Conservation (phyloP, 2,888 invertebrate species). For the Troglohyphantes excavatus region DNA sequence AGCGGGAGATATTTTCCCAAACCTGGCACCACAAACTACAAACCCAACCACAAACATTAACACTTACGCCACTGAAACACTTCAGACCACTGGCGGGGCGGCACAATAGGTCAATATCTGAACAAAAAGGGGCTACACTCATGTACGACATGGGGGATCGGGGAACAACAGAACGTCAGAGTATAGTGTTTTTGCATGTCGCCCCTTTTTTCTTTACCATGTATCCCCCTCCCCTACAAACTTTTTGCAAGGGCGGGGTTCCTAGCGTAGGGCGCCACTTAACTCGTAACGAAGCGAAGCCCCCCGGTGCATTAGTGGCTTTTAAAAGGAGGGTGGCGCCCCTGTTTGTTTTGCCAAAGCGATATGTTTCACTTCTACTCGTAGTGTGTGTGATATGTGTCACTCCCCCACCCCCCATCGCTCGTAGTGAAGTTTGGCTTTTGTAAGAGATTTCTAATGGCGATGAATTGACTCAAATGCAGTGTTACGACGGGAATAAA, state of each 20-base stretch:
- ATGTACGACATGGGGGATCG: neutral
- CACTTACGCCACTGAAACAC: too few species aligned
- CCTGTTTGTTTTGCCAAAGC: slow-evolving; percentile 30
- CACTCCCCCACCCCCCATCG: neutral
- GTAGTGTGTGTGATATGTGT: slow-evolving; percentile 10
- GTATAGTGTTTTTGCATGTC: slow-evolving; percentile 72
- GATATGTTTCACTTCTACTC: slow-evolving; percentile 34
- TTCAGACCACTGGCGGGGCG: too few species aligned
- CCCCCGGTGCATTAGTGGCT: slow-evolving; percentile 68
- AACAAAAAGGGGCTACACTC: slow-evolving; percentile 39
- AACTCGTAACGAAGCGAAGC: slow-evolving; percentile 51
- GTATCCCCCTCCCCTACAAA: too few species aligned
- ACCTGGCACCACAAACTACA: too few species aligned
- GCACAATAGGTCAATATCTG: slow-evolving; percentile 19
- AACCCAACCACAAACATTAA: too few species aligned
- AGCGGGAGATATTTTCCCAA: neutral
- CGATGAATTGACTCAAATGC: too few species aligned
- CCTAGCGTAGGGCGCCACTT: slow-evolving; percentile 28
- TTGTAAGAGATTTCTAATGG: neutral
- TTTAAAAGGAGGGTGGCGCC: slow-evolving; percentile 47
- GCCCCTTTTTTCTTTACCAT: slow-evolving; percentile 22
- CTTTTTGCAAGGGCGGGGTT: neutral
- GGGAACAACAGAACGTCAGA: neutral
- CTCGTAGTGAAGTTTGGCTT: neutral
- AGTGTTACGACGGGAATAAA: neutral